phyloP scores from a whole-genome alignment of 2,888 invertebrate species.

The Beris chalybata region DNA sequence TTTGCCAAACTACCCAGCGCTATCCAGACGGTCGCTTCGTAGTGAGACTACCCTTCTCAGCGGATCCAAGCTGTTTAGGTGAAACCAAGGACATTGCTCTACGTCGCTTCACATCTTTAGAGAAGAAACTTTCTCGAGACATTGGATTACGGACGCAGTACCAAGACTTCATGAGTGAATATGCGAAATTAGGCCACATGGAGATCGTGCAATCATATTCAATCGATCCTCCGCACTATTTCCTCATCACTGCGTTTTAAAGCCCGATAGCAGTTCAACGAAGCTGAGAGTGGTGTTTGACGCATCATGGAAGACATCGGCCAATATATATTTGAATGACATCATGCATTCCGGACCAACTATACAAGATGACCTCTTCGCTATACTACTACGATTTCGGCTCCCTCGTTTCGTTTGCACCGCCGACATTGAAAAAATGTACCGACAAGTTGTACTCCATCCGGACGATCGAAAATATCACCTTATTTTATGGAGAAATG shows the following conservation, averaged over 20 bases:
- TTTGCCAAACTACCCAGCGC: background rate
- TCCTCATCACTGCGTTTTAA: slow-evolving; percentile 7
- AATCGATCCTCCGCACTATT: background rate
- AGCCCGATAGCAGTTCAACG: background rate
- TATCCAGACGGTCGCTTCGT: background rate
- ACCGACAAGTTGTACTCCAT: too few species aligned
- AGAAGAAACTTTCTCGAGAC: too few species aligned
- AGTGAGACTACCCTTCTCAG: slow-evolving; percentile 6
- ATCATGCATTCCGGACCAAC: background rate
- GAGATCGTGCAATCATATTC: background rate
- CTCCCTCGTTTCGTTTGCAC: background rate
- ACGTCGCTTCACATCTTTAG: background rate
- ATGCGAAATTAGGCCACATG: background rate
- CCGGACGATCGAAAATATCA: slow-evolving; percentile 41
- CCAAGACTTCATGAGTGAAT: background rate
- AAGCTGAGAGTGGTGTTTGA: background rate
- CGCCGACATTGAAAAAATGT: background rate
- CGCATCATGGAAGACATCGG: background rate
- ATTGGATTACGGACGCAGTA: background rate
- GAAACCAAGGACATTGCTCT: background rate
- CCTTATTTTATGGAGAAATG: slow-evolving; percentile 52
- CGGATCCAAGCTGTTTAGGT: background rate
- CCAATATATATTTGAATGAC: background rate
- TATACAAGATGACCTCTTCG: slow-evolving; percentile 5
- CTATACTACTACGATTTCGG: background rate